Conservation (phyloP, 2,113 vertebrate genomes). For the Seriola dumerili region DNA sequence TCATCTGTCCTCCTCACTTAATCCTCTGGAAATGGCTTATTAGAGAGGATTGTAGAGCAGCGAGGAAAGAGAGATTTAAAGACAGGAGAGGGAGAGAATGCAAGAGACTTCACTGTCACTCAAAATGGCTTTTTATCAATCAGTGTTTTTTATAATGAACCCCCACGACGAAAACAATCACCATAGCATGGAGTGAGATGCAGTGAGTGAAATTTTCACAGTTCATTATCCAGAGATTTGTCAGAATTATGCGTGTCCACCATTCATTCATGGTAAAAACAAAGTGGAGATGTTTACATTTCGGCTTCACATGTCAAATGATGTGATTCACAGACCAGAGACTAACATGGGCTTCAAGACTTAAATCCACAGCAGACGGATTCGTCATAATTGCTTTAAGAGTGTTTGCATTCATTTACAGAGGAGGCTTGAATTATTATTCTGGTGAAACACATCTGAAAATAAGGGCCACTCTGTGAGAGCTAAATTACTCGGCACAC, state of each 20-base stretch:
- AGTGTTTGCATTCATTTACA: slow-evolving; percentile 16
- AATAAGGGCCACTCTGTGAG: background rate
- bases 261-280: slow-evolving; percentile 19
- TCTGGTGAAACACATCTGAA: slow-evolving; percentile 3
- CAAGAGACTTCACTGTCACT: slow-evolving; percentile 8
- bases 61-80: slow-evolving; percentile 36
- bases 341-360: background rate
- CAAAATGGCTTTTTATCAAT: slow-evolving; percentile 21
- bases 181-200: background rate
- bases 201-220: slow-evolving; percentile 17
- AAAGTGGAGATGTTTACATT: slow-evolving; percentile 18
- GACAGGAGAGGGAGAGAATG: background rate
- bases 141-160: slow-evolving; percentile 15
- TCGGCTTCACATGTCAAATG: slow-evolving; percentile 8
- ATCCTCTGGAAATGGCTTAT: slow-evolving; percentile 63
- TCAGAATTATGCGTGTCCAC: background rate
- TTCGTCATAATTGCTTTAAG: background rate
- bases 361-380: slow-evolving; percentile 4
- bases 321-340: slow-evolving; percentile 22
- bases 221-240: slow-evolving; percentile 9
- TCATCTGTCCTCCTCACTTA: slow-evolving; percentile 50
- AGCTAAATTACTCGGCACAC: background rate
- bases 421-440: background rate
- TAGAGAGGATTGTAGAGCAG: slow-evolving; percentile 48
- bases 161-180: slow-evolving; percentile 1